Conservation (phyloP, 2,888 invertebrate species). For the Hydrotaea cyrtoneurina region DNA sequence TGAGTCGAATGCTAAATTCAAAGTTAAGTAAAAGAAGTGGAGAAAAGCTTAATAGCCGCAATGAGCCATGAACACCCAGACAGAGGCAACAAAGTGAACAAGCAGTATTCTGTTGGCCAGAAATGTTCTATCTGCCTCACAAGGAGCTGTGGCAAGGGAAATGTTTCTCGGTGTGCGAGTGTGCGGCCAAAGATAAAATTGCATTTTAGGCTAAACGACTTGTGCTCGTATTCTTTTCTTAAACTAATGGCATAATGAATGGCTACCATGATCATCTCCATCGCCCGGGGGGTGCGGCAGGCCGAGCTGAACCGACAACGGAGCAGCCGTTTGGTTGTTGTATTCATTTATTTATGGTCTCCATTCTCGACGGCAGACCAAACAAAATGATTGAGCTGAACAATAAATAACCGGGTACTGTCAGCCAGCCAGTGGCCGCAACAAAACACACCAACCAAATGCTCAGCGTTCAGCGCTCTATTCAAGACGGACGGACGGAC, state of each 20-base stretch:
- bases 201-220: conserved; percentile 64
- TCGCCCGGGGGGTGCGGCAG: background rate
- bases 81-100: background rate
- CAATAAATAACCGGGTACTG: conserved; percentile 63
- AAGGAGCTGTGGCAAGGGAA: conserved; percentile 16
- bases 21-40: conserved; percentile 37
- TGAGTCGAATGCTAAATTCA: conserved; percentile 55
- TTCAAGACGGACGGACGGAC: background rate
- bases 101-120: no score
- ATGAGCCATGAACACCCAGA: background rate
- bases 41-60: conserved; percentile 56
- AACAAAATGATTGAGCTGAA: conserved; percentile 49
- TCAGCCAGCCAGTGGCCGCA: conserved; percentile 54
- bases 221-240: conserved; percentile 56
- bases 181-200: conserved; percentile 54
- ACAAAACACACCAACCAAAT: conserved; percentile 28
- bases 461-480: background rate
- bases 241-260: conserved; percentile 68
- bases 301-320: background rate
- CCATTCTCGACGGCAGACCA: conserved; percentile 32
- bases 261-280: conserved; percentile 35
- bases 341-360: conserved; percentile 32
- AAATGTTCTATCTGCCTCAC: no score
- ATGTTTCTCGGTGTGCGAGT: background rate
- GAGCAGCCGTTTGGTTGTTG: background rate